Conservation (phyloP, 2,797 vertebrate species). For the Tarsius wallacei region DNA sequence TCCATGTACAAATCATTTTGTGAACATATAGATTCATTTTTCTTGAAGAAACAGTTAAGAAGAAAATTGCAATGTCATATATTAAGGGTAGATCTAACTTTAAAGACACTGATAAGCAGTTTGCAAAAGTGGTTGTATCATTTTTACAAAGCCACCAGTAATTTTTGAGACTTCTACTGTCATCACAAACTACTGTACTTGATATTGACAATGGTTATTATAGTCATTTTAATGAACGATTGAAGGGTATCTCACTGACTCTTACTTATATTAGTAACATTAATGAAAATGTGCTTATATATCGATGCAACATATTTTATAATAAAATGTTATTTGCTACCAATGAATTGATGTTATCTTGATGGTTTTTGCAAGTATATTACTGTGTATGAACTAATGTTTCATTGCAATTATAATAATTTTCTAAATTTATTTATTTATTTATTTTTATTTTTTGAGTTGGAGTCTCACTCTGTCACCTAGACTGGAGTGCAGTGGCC, state of each 20-base stretch:
- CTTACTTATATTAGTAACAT: neutral
- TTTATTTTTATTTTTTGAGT: no score
- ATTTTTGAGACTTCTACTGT: neutral
- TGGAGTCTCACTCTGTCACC: no score
- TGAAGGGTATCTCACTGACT: neutral
- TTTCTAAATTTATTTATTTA: conserved; percentile 49
- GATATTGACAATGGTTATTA: neutral
- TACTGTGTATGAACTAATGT: neutral
- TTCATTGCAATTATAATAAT: conserved; percentile 57
- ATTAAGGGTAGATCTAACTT: neutral
- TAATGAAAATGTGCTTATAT: neutral
- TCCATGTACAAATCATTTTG: neutral
- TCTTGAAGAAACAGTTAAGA: neutral
- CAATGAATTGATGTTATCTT: neutral
- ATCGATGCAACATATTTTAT: neutral
- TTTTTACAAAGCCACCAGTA: neutral
- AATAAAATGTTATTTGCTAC: conserved; percentile 29
- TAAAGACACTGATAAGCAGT: neutral
- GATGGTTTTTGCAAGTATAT: neutral
- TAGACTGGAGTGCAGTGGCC: no score
- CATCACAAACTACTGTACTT: neutral
- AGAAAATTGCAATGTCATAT: neutral
- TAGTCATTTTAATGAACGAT: neutral
- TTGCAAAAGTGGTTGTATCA: neutral
- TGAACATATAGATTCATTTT: neutral